A percentile compares a stretch with the other conserved stretches of the same genome.
Conservation (phyloP, 2,113 vertebrate species). For the Gymnobelideus leadbeateri region DNA sequence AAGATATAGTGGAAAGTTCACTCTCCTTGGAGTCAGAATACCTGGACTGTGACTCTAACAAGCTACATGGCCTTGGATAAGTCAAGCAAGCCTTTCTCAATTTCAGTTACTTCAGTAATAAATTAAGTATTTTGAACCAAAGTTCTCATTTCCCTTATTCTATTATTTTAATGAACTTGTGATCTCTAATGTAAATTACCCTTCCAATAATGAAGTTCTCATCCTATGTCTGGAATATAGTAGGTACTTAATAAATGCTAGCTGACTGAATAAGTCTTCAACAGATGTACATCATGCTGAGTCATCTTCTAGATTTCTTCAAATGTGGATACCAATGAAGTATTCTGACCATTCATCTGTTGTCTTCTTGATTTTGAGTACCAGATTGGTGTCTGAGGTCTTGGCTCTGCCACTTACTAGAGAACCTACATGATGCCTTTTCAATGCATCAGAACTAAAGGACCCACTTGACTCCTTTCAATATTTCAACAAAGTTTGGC, state of each 20-base stretch:
- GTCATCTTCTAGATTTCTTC: background rate
- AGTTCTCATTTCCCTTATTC: background rate
- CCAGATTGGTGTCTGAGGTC: background rate
- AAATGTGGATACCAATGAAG: background rate
- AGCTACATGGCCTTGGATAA: background rate
- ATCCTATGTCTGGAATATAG: background rate
- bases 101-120: background rate
- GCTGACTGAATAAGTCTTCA: background rate
- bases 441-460: background rate
- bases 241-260: background rate
- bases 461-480: background rate
- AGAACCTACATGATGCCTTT: background rate
- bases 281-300: background rate
- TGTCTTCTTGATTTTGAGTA: background rate
- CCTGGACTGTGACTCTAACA: background rate
- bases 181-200: background rate
- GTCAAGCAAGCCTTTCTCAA: background rate
- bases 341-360: background rate
- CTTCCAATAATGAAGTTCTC: background rate
- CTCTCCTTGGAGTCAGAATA: background rate
- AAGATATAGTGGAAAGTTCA: background rate
- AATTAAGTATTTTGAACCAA: background rate
- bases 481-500: background rate
- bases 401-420: background rate
- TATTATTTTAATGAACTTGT: background rate